Evolutionary conservation across 1,140 invertebrate species (phyloP).

Genomic region (Zaprionus ghesquierei): DNA sequence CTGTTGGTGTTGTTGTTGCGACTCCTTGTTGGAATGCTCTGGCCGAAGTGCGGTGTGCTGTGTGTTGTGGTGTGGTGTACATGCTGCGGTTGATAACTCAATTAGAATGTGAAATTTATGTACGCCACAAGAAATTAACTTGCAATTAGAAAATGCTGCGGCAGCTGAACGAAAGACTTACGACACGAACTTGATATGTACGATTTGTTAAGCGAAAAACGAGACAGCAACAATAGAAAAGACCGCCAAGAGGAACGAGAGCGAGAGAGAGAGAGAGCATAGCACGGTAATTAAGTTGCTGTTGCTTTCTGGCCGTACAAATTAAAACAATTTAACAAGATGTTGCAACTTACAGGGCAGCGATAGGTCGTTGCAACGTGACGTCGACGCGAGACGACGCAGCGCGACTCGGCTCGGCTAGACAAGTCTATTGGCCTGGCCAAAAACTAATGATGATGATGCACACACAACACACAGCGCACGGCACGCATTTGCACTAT

Average conservation of each 20-base stretch:
- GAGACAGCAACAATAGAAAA: too few relatives aligned
- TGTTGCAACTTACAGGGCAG: constrained; percentile 14
- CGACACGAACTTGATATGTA: constrained; percentile 71
- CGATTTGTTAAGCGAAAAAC: constrained; percentile 23
- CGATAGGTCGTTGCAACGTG: constrained; percentile 25
- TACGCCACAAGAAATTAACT: constrained; percentile 80
- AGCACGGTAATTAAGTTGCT: constrained; percentile 25
- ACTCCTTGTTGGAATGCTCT: constrained; percentile 50
- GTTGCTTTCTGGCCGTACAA: constrained; percentile 23
- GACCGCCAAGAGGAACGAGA: neutral
- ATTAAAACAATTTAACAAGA: constrained; percentile 75
- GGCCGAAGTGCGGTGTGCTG: constrained; percentile 7
- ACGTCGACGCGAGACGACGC: neutral
- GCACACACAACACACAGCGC: constrained; percentile 39
- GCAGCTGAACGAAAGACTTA: constrained; percentile 70
- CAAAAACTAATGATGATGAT: constrained; percentile 76
- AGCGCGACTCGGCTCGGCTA: neutral
- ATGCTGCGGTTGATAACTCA: constrained; percentile 81
- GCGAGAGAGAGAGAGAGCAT: neutral
- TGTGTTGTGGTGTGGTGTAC: constrained; percentile 42
- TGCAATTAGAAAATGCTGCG: constrained; percentile 78
- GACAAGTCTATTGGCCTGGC: constrained; percentile 73
- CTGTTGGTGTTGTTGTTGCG: constrained; percentile 9
- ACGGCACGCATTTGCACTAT: constrained; percentile 76
- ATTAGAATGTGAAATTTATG: constrained; percentile 81